Evolutionary conservation across 2,113 vertebrate genomes (phyloP).

Genomic region (Nerophis ophidion): DNA sequence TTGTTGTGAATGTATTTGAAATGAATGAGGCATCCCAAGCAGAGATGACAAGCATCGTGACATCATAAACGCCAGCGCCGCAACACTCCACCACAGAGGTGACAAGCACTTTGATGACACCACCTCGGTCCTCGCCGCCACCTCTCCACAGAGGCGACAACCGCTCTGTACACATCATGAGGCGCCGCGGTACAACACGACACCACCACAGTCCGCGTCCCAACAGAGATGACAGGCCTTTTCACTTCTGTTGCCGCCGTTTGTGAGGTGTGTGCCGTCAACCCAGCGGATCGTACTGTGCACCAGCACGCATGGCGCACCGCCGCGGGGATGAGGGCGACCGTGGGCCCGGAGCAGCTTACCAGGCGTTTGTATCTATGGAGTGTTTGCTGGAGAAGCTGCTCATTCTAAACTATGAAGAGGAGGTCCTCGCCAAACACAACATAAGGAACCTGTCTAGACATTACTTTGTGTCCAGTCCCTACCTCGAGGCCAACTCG

Average conservation of each 20-base stretch:
- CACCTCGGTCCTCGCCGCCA: not conserved
- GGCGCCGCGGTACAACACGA: not conserved
- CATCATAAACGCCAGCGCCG: constrained; percentile 1
- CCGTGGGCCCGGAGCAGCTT: constrained; percentile 79
- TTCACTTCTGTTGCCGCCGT: not conserved
- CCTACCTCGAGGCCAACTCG: constrained; percentile 77
- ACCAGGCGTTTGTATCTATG: constrained; percentile 84
- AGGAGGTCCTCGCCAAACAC: constrained; percentile 76
- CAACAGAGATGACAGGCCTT: constrained; percentile 8
- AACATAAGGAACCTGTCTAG: constrained; percentile 85
- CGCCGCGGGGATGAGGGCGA: constrained; percentile 67
- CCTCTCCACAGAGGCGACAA: constrained; percentile 5
- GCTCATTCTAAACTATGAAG: constrained; percentile 83
- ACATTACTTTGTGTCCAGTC: constrained; percentile 82
- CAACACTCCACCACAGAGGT: not conserved
- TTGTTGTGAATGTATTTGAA: too few relatives aligned
- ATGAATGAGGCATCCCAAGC: not conserved
- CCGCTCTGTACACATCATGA: constrained; percentile 7
- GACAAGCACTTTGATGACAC: constrained; percentile 10
- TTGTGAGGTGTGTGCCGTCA: too few relatives aligned
- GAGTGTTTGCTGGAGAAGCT: constrained; percentile 88
- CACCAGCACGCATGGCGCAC: constrained; percentile 52
- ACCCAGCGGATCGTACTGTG: not conserved
- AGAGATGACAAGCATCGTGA: not conserved
- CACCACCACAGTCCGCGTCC: not conserved